Percentiles rank a stretch among this genome's conserved stretches.
These are phyloP conservation scores for Ferdinandea cuprea DNA, from an alignment of 2,888 invertebrate species.

Conservation along the genomic window DNA sequence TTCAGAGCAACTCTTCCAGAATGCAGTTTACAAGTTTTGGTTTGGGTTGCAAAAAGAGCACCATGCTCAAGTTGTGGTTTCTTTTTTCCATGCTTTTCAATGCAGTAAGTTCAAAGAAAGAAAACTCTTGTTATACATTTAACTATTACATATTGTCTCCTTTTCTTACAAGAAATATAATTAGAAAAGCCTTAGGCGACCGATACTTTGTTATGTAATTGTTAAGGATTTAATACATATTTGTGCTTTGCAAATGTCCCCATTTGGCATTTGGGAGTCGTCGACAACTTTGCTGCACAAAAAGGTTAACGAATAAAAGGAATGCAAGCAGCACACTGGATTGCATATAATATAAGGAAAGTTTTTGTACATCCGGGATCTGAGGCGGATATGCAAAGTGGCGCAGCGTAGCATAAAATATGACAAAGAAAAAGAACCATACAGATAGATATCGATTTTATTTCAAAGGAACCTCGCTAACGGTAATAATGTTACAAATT, in stretches of 20 bases:
- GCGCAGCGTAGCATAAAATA: not conserved
- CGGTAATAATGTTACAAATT: slow-evolving; percentile 39
- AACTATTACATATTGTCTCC: too few species aligned
- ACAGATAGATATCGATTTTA: slow-evolving; percentile 33
- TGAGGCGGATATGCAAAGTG: not conserved
- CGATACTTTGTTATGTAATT: not conserved
- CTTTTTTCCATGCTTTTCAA: slow-evolving; percentile 61
- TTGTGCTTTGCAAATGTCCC: not conserved
- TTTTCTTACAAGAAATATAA: slow-evolving; percentile 4
- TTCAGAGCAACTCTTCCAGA: slow-evolving; percentile 31
- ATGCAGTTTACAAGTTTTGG: slow-evolving; percentile 65
- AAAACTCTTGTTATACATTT: not conserved
- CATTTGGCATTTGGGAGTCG: not conserved
- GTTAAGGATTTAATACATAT: too few species aligned
- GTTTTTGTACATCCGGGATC: not conserved
- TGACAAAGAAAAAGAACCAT: not conserved
- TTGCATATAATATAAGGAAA: not conserved
- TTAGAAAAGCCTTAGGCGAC: not conserved
- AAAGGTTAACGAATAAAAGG: not conserved
- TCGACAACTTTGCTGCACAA: not conserved
- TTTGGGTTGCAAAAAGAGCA: slow-evolving; percentile 45
- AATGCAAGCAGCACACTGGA: not conserved
- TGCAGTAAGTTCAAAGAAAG: slow-evolving; percentile 52
- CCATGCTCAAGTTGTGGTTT: slow-evolving; percentile 56
- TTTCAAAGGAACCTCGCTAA: slow-evolving; percentile 15